Base-by-base conservation (phyloP, 2,888 invertebrate genomes). In the Anthrax anthrax region DNA sequence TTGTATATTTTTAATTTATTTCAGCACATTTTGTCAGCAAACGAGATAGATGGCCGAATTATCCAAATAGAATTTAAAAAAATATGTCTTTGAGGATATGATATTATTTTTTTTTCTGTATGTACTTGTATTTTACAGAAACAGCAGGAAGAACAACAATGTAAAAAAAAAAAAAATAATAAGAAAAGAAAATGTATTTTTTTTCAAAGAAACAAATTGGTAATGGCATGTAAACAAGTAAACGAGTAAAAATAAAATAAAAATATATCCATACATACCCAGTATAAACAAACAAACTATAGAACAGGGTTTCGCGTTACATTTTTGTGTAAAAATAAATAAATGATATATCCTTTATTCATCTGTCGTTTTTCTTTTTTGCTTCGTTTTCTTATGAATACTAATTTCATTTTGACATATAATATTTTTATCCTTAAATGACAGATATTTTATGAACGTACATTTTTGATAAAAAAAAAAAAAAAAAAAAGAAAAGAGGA, bases 21-120 rank as follows among this genome's bases (percentile, higher is more conserved):
- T 46, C 41, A 46, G 46, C 42, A 42, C 42, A n/a, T 46, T 50
- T 50, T 50, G 50, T 50, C 50, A 50, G 43, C 5, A 45, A 17
- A 45, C 34, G 48, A 50, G 50, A 50, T 50, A 47, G 48, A 50
- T 50, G 50, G 50, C 48, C 50, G 47, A 50, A 50, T 50, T 50
- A 50, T 50, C 50, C 50, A 50, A 50, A 50, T 50, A 50, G 50
- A 50, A 50, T 50, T 50, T 50, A 47, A 48, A 50, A n/a, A n/a
- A 50, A 50, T 43, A 47, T 49, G 41, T 49, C 42, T 38, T 44
- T 42, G 43, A 37, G 39, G 32, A 44, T 40, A 39, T 39, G 32
- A 38, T 43, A 27, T 19, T 42, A 37, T 41, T 42, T 19, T 18
- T 44, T 27, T 39, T 44, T 46, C 27, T 29, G 18, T 36, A 39